phyloP scores from a whole-genome alignment of 23 tunicate species.

The Phallusia fumigata region DNA sequence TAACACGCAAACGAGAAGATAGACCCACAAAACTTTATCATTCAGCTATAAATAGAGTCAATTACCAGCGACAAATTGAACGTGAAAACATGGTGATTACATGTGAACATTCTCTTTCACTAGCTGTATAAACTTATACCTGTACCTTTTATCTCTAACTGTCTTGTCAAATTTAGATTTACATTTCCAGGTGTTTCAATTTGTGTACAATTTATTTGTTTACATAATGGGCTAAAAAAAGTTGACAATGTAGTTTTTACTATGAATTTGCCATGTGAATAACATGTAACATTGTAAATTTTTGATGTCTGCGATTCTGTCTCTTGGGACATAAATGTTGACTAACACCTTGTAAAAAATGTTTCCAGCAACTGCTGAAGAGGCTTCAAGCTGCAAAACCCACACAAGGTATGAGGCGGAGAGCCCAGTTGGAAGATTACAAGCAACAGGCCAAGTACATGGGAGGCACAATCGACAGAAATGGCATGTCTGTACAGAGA shows the following conservation, averaged over 20 bases:
- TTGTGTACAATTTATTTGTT: no score
- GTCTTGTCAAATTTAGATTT: no score
- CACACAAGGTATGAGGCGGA: slow-evolving; percentile 49
- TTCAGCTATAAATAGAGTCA: slow-evolving; percentile 63
- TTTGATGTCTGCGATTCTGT: background rate
- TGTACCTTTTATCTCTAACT: no score
- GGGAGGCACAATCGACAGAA: slow-evolving; percentile 43
- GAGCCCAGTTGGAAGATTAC: slow-evolving; percentile 49
- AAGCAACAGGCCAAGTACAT: slow-evolving; percentile 58
- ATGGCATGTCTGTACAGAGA: slow-evolving; percentile 34
- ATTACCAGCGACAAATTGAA: slow-evolving; percentile 75
- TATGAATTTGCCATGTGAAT: background rate
- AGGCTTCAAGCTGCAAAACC: slow-evolving; percentile 67
- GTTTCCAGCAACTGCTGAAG: slow-evolving; percentile 58
- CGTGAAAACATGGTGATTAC: slow-evolving; percentile 67
- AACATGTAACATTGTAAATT: background rate
- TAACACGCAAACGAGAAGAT: slow-evolving; percentile 6
- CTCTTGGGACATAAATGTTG: no score
- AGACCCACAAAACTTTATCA: slow-evolving; percentile 60
- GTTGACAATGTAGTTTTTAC: no score
- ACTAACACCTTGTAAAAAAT: background rate
- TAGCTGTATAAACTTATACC: no score
- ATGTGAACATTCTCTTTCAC: no score
- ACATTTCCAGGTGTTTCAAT: no score
- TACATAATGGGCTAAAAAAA: no score